These are phyloP conservation scores for Xanthorhoe designata DNA, from an alignment of 2,888 invertebrate species.

Conservation along the genomic window DNA sequence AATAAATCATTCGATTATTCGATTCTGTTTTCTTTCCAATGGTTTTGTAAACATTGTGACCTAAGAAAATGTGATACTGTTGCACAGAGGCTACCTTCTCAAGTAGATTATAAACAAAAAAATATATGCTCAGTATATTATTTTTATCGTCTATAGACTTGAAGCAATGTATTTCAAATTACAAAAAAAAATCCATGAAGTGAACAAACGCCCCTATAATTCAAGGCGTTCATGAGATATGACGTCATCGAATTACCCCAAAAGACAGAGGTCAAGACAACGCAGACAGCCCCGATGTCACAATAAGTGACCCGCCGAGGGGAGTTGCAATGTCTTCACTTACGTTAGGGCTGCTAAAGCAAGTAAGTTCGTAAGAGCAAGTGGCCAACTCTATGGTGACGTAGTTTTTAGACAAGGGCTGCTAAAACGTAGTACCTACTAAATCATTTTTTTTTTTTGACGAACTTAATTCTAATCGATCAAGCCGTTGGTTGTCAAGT, in stretches of 20 bases:
- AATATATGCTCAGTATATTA: not conserved
- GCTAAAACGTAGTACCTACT: too few species aligned
- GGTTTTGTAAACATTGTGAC: slow-evolving; percentile 24
- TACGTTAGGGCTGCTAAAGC: slow-evolving; percentile 51
- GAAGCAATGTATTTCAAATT: too few species aligned
- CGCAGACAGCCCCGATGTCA: slow-evolving; percentile 58
- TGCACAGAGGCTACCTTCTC: not conserved
- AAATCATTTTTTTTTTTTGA: too few species aligned
- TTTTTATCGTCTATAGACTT: too few species aligned
- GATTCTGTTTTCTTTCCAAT: slow-evolving; percentile 55
- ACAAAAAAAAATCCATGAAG: too few species aligned
- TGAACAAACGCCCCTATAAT: not conserved
- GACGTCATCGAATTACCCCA: slow-evolving; percentile 19
- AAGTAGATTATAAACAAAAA: not conserved
- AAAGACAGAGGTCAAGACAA: slow-evolving; percentile 42
- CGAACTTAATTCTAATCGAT: too few species aligned
- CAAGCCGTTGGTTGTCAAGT: too few species aligned
- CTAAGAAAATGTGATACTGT: not conserved
- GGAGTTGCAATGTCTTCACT: slow-evolving; percentile 60
- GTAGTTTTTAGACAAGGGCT: too few species aligned
- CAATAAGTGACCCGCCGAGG: slow-evolving; percentile 71
- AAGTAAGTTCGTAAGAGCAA: too few species aligned
- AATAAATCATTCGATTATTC: slow-evolving; percentile 76
- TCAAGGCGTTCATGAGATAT: slow-evolving; percentile 4
- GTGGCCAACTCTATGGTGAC: too few species aligned